Base-by-base conservation (phyloP, 2,888 invertebrate genomes). In the Oligia fasciuncula region DNA sequence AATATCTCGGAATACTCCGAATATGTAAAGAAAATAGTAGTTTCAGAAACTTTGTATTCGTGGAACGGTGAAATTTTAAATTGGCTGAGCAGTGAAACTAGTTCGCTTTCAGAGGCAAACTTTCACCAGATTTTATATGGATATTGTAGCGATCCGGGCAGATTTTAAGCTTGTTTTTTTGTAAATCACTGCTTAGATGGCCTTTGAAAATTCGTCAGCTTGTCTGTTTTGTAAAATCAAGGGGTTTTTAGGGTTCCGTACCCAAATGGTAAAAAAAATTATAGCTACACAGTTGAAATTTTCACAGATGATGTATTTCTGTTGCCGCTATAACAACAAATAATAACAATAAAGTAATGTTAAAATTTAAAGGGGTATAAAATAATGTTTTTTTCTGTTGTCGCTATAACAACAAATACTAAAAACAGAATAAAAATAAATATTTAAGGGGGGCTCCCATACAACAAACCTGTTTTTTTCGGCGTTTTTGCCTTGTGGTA, bases 51-150 rank as follows among this genome's bases (percentile, higher is more conserved):
- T 86, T 79, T 79, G 54, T 77, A 66, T 70, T 75, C 60, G 68
- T 54, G 65, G 23, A 63, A 70, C 68, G 62, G 76, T 68, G 49
- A 81, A 87, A 79, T 85, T 86, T 86, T 85, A 86, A 86, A 85
- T 87, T 86, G 85, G 81, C 68, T 69, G 35, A 51, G 49, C 77
- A n/a, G 49, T 65, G 43, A 73, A 81, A 75, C 79, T 68, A 62
- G 76, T 76, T 69, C 51, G 71, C 19, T 62, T 80, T 60, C 62
- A 73, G 65, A 75, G 65, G 54, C 0, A 76, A 87, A 87, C 14
- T 85, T 81, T 67, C 1, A 3, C n/a, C 11, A 49, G 49, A 76
- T 76, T 78, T 63, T 49, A 74, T 66, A 84, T 80, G 62, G 62
- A 80, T 76, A 66, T 60, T 87, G 75, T 77, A 23, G 49, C 63